Base-by-base conservation (phyloP, 2,797 vertebrate species). In the Carapus acus region DNA sequence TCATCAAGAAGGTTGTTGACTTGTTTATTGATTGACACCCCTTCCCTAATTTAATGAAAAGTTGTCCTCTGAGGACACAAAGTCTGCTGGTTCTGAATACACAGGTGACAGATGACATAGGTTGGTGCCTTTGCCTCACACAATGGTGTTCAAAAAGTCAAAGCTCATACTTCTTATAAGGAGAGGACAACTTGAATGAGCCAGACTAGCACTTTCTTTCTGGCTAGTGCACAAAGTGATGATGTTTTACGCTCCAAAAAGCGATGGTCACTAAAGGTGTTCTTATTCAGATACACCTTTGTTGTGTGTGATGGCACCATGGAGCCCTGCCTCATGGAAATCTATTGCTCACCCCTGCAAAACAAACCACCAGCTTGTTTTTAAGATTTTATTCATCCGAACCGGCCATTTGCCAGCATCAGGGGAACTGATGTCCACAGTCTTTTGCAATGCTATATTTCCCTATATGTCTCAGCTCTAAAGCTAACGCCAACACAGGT, bases 161-260 rank as follows among this genome's bases (percentile, higher is more conserved):
- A 29, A 33, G 42, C 46, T 39, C 49, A 24, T 49, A 59, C 62
- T 12, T 55, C 47, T 63, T 34, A 69, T 27, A 52, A 33, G 6
- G 8, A 33, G 31, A 13, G 31, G 4, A 41, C 36, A 44, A 27
- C 48, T 23, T 42, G 12, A 54, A 24, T 19, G 37, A 19, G 37
- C 20, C 54, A n/a, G 40, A 56, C 21, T 23, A 23, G 36, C 48
- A 60, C 24, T 64, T 43, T 38, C 19, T 49, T 46, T 58, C 21
- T 24, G 55, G 59, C 54, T 77, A 44, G 53, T 67, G 64, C 66
- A 42, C 37, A 51, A 58, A 34, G 17, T 24, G 52, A 39, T 64
- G 22, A 72, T 62, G 56, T 51, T 41, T 56, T 68, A 42, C 22
- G 54, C 56, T 46, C 57, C 18, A 36, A 36, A 36, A 23, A 61